Evolutionary conservation across 2,888 invertebrate genomes (phyloP).

Genomic region (Drosophila subquinaria): DNA sequence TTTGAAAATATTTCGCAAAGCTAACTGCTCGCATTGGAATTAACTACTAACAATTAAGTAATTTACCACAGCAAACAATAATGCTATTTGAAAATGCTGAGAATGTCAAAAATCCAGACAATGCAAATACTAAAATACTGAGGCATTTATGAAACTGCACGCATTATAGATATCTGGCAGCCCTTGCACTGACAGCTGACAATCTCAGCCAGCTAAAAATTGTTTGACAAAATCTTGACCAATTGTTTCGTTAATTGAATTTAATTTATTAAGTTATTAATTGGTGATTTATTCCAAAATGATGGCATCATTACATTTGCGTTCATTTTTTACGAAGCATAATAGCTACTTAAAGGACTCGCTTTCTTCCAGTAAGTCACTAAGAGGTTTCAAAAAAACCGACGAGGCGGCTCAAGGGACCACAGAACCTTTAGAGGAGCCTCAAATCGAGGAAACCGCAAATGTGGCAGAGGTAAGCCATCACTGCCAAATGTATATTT

Average conservation of each 20-base stretch:
- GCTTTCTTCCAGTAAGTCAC: background rate
- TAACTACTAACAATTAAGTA: background rate
- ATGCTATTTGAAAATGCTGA: background rate
- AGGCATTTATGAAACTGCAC: background rate
- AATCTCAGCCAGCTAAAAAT: background rate
- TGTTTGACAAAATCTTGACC: background rate
- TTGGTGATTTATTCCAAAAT: slow-evolving; percentile 8
- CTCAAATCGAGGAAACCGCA: background rate
- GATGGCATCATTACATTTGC: background rate
- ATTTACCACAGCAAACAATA: background rate
- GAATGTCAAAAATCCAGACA: background rate
- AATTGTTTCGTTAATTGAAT: background rate
- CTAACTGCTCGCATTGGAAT: background rate
- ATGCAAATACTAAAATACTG: slow-evolving; percentile 7
- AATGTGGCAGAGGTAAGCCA: background rate
- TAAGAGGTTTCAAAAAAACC: background rate
- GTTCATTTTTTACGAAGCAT: background rate
- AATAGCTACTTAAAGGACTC: background rate
- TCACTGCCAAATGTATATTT: slow-evolving; percentile 1
- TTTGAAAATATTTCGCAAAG: background rate
- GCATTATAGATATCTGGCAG: slow-evolving; percentile 29
- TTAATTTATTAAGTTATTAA: background rate
- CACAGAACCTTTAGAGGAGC: background rate
- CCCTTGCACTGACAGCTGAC: slow-evolving; percentile 20
- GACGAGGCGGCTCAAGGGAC: background rate